Evolutionary conservation across 2,797 vertebrate genomes (phyloP), one percentile per base, ranked within the genome.

Genomic region (Leucoraja ocellata): DNA sequence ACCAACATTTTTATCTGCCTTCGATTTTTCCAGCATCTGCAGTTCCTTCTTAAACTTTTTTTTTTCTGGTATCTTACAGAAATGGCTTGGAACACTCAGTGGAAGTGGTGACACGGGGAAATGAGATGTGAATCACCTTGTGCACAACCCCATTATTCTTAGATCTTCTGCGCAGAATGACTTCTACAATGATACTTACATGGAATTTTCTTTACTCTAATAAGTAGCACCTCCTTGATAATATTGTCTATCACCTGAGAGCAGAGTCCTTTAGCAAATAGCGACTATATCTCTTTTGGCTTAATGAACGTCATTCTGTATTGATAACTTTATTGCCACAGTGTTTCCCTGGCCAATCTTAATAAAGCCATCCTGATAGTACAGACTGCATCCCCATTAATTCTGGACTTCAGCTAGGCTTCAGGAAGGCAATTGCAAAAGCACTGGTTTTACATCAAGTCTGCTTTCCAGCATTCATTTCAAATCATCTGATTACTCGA

Each of bases 401-500:
- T 74, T 92, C 71, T 92, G 46, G 25, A 23, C 21, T 91, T 91
- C 90, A 58, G 13, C 16, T 16, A 92, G 71, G 39, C 39, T 91
- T 84, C 25, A 74, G 68, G 25, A 16, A 91, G 10, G 61, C 39
- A 91, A 73, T 73, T 86, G 21, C 36, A 73, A 28, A 3, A 76
- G 39, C 39, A 16, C 90, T 92, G 39, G 46, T 76, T 54, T 91
- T 76, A 92, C 39, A 92, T 92, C 36, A 46, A 46, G 23, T 74
- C 25, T 92, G 90, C 54, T 76, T 92, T 11, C 36, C 90, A 18
- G 18, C 21, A 92, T 92, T 74, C 25, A 46, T 76, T 46, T 92
- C 90, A 92, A 92, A 92, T 92, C 36, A 92, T 54, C 71, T 76
- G 90, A 92, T 28, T 46, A 92, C 73, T 92, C 71, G 23, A 46